A percentile compares a stretch with the other conserved stretches of the same genome.
Conservation (phyloP, 1,140 invertebrate species). For the Trialeurodes vaporariorum region DNA sequence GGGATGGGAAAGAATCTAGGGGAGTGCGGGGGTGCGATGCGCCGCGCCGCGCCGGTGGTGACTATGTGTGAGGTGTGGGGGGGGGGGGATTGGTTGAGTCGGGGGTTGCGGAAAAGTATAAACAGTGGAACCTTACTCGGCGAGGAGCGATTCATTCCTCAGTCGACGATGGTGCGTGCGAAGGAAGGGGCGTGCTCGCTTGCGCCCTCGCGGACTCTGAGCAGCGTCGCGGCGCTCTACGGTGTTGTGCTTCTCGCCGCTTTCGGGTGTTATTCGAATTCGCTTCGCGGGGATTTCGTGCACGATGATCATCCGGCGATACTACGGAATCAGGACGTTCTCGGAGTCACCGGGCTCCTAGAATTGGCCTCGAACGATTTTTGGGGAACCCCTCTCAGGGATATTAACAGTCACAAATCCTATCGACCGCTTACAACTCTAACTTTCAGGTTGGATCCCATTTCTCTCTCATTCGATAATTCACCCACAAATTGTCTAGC, state of each 20-base stretch:
- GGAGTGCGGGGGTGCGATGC: background rate
- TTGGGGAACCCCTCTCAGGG: conserved; percentile 82
- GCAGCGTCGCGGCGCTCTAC: background rate
- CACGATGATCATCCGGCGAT: conserved; percentile 86
- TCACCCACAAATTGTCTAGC: too few relatives aligned
- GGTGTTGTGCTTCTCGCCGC: conserved; percentile 38
- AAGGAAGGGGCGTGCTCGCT: background rate
- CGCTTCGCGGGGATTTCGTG: conserved; percentile 71
- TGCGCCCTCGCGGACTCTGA: too few relatives aligned
- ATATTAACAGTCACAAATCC: conserved; percentile 69
- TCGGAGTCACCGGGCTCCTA: conserved; percentile 47
- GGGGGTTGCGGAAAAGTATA: background rate
- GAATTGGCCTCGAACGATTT: conserved; percentile 74
- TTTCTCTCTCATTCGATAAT: too few relatives aligned
- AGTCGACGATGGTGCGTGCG: background rate
- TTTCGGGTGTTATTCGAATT: conserved; percentile 61
- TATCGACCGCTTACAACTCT: conserved; percentile 70
- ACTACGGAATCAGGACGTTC: conserved; percentile 69
- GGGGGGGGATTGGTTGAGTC: too few relatives aligned
- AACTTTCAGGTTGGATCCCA: conserved; percentile 58
- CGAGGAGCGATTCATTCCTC: background rate
- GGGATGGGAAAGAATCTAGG: background rate
- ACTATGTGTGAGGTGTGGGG: too few relatives aligned
- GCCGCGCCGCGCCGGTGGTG: too few relatives aligned
- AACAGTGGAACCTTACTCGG: background rate